Base-by-base conservation (phyloP, 2,113 vertebrate species). In the Xenopus borealis region DNA sequence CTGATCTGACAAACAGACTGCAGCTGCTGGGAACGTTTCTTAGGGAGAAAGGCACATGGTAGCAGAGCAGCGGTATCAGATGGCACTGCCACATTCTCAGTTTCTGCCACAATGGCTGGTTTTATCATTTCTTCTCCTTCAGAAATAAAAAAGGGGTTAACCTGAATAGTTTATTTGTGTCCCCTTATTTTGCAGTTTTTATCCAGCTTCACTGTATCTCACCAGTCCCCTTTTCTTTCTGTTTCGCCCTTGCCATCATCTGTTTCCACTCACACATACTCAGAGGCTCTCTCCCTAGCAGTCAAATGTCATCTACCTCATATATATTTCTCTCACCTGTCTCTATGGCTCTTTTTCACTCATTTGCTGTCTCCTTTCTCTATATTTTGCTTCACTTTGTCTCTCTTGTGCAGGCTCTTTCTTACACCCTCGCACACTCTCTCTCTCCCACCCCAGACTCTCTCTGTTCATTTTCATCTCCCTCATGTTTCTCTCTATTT, bases 401-500 rank as follows among this genome's bases (percentile, higher is more conserved):
- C 53, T 55, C 53, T 55, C 8, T 16, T 7, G 53, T n/a, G 14
- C 16, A 16, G 9, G 27, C 44, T 46, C 5, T 47, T 3, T 58
- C 5, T 55, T n/a, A n/a, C n/a, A n/a, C n/a, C n/a, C n/a, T n/a
- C 33, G 3, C 33, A 1, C 5, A 4, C 8, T 40, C 33, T 40
- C 33, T 40, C 33, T 40, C 33, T 40, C 33, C 33, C 33, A 40
- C 33, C 33, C 33, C n/a, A 45, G 20, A 7, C 6, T 27, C 45
- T 47, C 40, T 16, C 18, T 70, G n/a, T 10, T n/a, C 71, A 45
- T 52, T 16, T n/a, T 82, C 53, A 75, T 80, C 64, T 78, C 71
- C 79, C 78, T 75, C 17, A 81, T 81, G 79, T 79, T 80, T 82
- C 84, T 66, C 20, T 9, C 77, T 81, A 81, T 82, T 83, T 50